Conservation (phyloP, 2,797 vertebrate genomes). For the Smutsia temminckii region DNA sequence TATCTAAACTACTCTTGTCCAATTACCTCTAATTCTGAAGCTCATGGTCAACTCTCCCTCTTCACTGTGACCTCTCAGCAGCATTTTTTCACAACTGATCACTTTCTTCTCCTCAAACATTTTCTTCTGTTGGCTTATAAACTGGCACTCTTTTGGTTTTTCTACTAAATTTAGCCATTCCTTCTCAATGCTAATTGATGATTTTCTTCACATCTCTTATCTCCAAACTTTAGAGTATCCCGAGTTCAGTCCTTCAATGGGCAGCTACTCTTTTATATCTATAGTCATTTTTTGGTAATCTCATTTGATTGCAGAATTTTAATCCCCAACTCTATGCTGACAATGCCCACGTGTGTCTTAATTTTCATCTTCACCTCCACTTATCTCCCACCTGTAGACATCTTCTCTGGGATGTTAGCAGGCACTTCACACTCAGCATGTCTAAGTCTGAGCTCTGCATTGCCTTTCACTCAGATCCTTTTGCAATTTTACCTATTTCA, state of each 20-base stretch:
- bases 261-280: not conserved
- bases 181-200: not conserved
- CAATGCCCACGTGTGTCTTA: not conserved
- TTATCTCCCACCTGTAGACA: not conserved
- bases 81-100: not conserved
- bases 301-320: not conserved
- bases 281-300: not conserved
- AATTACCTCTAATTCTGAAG: not conserved
- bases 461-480: not conserved
- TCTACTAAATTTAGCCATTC: not conserved
- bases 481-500: not conserved
- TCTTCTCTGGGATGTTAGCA: not conserved
- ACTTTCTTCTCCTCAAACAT: not conserved
- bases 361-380: not conserved
- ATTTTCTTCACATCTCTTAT: not conserved
- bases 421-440: not conserved
- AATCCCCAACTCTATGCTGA: not conserved
- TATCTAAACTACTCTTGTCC: not conserved
- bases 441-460: not conserved
- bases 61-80: not conserved
- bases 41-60: not conserved
- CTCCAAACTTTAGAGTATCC: not conserved
- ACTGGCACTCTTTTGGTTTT: not conserved
- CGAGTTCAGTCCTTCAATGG: not conserved
- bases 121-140: not conserved